Evolutionary conservation across 2,888 invertebrate species (phyloP), one percentile per base, ranked within the genome.

Genomic region (Nudaria mundana): DNA sequence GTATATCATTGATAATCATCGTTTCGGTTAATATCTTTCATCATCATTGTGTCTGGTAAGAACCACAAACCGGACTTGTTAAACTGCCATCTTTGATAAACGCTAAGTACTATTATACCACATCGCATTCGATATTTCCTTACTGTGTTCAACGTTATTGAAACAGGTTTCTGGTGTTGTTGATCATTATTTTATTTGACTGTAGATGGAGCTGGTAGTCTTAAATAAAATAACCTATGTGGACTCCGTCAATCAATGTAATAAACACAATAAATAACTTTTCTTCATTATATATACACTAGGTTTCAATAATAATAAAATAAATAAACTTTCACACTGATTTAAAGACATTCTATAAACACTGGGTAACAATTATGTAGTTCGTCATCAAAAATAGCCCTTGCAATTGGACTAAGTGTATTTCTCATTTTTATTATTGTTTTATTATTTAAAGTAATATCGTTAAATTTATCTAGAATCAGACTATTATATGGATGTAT

Each of bases 341-440:
- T 32, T 52, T 69, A 88, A 24, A 80, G 59, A 60, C 90, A 90
- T 76, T 90, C 90, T 57, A 90, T 80, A 56, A 76, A 82, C 59
- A 90, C 73, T 69, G 87, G 81, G 66, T 76, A 65, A 59, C 90
- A 89, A 56, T 79, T 58, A 23, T 72, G 52, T 30, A 73, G 57
- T 14, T 65, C 48, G 1, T 66, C 43, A 38, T 76, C 66, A 33
- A 76, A 68, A 6, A 81, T 52, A 1, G 75, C 66, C 45, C 52
- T 76, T 0, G 87, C 89, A 13, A 88, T 52, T 1, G 89, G 84
- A 7, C 63, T 48, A 8, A 81, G 63, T 1, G 71, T 71, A 38
- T 80, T 88, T 47, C 89, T 76, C 43, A 89, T 62, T 44, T 70
- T 78, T 8, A 89, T 69, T 25, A 54, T 58, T 1, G 85, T 87